Evolutionary conservation across 2,113 vertebrate species (phyloP).

Genomic region (Conger conger): DNA sequence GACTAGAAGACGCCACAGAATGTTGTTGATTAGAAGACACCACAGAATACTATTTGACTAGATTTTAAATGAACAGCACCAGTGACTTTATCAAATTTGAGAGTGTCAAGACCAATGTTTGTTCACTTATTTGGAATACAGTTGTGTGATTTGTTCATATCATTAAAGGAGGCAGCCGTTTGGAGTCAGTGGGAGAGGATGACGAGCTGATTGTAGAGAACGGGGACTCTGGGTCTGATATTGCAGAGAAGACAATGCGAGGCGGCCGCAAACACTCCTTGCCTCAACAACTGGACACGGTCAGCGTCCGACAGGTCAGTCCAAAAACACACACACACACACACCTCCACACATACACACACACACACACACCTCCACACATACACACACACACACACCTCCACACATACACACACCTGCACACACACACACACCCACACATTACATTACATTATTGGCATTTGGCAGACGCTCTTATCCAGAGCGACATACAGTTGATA

Average conservation of each 20-base stretch:
- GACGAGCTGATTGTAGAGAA: constrained; percentile 87
- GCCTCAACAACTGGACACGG: constrained; percentile 84
- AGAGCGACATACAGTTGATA: too few relatives aligned
- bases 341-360: too few relatives aligned
- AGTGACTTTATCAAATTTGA: neutral
- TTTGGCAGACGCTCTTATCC: too few relatives aligned
- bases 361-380: too few relatives aligned
- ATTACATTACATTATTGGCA: too few relatives aligned
- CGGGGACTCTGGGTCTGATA: constrained; percentile 65
- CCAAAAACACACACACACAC: neutral
- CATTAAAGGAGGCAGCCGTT: constrained; percentile 74
- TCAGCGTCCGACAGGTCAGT: constrained; percentile 80
- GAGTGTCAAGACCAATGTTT: neutral
- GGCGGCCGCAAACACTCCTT: constrained; percentile 90
- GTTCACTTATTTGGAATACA: neutral
- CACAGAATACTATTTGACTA: neutral
- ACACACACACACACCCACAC: too few relatives aligned
- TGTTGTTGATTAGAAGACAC: neutral
- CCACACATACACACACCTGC: too few relatives aligned
- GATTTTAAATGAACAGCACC: neutral
- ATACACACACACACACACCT: too few relatives aligned
- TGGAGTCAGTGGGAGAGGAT: constrained; percentile 93
- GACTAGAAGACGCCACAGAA: neutral
- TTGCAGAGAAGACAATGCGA: constrained; percentile 71
- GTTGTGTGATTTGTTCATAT: neutral